Evolutionary conservation across 2,797 vertebrate genomes (phyloP).

Genomic region (Halcyon chelicuti): DNA sequence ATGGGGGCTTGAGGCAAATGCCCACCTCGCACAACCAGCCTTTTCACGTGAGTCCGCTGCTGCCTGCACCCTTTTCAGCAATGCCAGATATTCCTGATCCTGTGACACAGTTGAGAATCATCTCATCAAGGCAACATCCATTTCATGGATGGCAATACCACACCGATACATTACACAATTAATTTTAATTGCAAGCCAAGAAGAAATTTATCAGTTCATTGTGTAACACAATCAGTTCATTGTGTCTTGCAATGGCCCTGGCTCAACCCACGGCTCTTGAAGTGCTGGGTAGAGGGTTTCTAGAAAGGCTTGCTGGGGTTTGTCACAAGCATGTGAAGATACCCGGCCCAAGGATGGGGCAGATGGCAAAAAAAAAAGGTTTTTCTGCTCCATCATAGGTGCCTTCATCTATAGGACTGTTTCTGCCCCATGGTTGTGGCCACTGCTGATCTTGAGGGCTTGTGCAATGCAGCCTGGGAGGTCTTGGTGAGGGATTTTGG

Average conservation of each 20-base stretch:
- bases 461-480: not conserved
- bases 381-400: accelerated
- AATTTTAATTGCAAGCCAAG: not conserved
- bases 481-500: not conserved
- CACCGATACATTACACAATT: constrained; percentile 4
- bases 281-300: not conserved
- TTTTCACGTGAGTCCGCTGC: not conserved
- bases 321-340: not conserved
- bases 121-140: not conserved
- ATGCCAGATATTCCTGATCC: not conserved
- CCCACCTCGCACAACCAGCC: accelerated
- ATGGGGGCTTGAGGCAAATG: accelerated
- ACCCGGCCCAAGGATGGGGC: accelerated
- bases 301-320: not conserved
- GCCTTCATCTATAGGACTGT: accelerated
- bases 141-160: not conserved
- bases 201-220: not conserved
- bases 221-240: not conserved
- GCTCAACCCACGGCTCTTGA: not conserved
- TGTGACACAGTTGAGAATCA: not conserved
- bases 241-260: not conserved
- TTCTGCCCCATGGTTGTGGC: not conserved
- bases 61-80: constrained; percentile 15
- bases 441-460: accelerated
- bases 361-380: not conserved